A percentile compares a stretch with the other conserved stretches of the same genome.
Conservation (phyloP, 1,140 invertebrate genomes). For the Nasonia vitripennis region DNA sequence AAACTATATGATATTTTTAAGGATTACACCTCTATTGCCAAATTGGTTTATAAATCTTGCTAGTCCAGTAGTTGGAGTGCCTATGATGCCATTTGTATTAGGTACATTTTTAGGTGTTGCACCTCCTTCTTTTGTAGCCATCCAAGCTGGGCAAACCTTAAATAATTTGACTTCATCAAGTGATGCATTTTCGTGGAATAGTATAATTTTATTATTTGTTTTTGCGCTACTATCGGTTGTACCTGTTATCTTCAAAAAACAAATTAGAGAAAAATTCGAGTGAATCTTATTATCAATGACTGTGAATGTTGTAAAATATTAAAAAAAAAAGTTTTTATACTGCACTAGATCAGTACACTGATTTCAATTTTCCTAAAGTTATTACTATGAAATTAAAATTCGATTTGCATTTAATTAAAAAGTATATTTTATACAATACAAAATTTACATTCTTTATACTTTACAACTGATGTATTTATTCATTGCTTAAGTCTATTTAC, state of each 20-base stretch:
- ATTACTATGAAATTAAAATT: neutral
- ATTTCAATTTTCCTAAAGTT: neutral
- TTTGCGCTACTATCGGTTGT: constrained; percentile 91
- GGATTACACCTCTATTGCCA: constrained; percentile 97
- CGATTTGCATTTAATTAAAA: neutral
- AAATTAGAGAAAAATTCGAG: constrained; percentile 88
- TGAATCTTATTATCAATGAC: constrained; percentile 66
- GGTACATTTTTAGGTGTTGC: constrained; percentile 97
- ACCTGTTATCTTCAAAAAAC: constrained; percentile 93
- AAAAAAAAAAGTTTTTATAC: constrained; percentile 8
- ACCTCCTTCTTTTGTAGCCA: constrained; percentile 97
- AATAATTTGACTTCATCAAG: constrained; percentile 93
- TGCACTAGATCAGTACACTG: neutral
- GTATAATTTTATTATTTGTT: constrained; percentile 84
- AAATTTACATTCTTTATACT: neutral
- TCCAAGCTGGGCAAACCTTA: constrained; percentile 97
- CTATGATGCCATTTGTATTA: constrained; percentile 92
- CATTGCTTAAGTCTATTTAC: neutral
- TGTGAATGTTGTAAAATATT: constrained; percentile 14
- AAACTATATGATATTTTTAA: constrained; percentile 97
- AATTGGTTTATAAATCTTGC: constrained; percentile 99
- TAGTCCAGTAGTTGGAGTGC: constrained; percentile 97
- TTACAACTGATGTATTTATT: neutral
- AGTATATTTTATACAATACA: neutral
- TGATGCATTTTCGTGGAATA: constrained; percentile 93